phyloP scores from a whole-genome alignment of 2,888 invertebrate species.

The Globia sparganii region DNA sequence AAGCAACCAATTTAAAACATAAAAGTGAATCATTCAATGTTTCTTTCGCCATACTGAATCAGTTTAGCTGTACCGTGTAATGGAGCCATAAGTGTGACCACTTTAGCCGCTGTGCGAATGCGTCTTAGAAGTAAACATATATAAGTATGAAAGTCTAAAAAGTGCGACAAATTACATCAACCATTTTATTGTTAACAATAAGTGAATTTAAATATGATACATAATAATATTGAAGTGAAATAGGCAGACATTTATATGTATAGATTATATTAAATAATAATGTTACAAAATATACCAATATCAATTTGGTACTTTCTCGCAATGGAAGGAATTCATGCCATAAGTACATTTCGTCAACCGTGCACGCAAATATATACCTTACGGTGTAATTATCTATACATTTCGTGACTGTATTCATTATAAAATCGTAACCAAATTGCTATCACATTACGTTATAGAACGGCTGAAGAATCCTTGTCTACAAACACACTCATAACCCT shows the following conservation, averaged over 20 bases:
- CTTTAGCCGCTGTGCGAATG: background rate
- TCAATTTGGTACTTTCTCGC: background rate
- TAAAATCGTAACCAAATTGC: background rate
- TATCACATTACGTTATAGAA: too few species aligned
- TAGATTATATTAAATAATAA: background rate
- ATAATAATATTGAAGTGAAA: background rate
- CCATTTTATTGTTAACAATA: background rate
- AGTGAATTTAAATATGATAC: background rate
- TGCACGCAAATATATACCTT: background rate
- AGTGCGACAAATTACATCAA: background rate
- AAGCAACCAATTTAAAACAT: background rate
- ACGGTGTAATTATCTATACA: background rate
- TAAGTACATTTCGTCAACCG: background rate
- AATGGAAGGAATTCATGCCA: background rate
- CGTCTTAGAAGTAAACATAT: background rate
- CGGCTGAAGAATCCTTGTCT: background rate
- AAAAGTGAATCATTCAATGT: background rate
- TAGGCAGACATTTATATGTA: background rate
- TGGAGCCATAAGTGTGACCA: background rate
- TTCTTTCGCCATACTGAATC: background rate
- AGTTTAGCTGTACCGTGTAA: background rate
- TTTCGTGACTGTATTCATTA: background rate
- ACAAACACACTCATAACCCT: background rate
- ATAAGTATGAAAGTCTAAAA: background rate
- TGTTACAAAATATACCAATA: background rate